Percentiles rank a stretch among this genome's conserved stretches.
Conservation (phyloP, 1,140 invertebrate species). For the Vanessa tameamea region DNA sequence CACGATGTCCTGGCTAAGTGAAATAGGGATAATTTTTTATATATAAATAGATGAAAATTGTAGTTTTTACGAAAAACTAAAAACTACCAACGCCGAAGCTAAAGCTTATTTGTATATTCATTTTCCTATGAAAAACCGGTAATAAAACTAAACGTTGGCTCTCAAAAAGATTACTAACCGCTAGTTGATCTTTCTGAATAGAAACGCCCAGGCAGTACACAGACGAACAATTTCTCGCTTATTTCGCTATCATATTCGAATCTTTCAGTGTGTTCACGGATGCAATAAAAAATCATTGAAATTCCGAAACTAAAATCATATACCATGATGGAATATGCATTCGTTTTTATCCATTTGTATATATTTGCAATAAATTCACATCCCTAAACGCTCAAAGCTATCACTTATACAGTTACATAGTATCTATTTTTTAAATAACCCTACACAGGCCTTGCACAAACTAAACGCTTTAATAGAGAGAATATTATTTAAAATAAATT, state of each 20-base stretch:
- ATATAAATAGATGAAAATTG: neutral
- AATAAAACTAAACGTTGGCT: constrained; percentile 25
- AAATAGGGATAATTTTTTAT: no score
- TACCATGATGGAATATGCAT: neutral
- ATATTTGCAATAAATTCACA: no score
- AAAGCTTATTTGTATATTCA: neutral
- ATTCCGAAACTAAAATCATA: neutral
- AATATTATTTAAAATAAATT: no score
- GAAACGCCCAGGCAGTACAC: constrained; percentile 14
- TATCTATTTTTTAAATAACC: no score
- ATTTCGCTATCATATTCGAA: constrained; percentile 7
- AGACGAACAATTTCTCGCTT: constrained; percentile 16
- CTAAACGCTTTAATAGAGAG: no score
- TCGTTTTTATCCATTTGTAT: neutral
- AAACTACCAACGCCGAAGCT: neutral
- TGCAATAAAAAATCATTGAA: neutral
- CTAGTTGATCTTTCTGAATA: constrained; percentile 27
- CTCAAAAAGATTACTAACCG: constrained; percentile 42
- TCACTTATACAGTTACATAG: no score
- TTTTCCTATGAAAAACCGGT: neutral
- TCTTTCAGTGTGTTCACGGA: neutral
- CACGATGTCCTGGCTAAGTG: no score
- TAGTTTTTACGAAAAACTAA: neutral
- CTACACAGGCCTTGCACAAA: no score
- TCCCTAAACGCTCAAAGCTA: no score